phyloP scores from a whole-genome alignment of 1,140 invertebrate species.

The Caenorhabditis inopinata region DNA sequence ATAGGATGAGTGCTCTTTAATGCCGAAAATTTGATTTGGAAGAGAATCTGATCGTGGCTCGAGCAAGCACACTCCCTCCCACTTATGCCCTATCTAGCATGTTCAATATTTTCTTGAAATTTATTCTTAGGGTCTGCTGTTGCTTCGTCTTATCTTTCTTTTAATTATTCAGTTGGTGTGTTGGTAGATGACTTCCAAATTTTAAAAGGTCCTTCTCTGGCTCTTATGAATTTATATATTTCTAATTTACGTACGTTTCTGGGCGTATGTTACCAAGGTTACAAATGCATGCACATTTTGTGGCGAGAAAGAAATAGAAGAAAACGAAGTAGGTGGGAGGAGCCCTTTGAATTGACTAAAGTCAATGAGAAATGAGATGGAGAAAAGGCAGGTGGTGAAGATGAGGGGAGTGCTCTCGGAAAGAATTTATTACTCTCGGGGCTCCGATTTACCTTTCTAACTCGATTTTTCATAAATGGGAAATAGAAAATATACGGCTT shows the following conservation, averaged over 20 bases:
- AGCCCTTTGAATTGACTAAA: neutral
- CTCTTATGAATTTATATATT: neutral
- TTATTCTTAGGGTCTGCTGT: too few relatives aligned
- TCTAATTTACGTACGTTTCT: neutral
- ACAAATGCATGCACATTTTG: slow-evolving; percentile 30
- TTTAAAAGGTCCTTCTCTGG: neutral
- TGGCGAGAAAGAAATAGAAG: neutral
- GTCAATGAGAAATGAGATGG: neutral
- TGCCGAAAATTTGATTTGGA: neutral
- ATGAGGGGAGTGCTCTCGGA: neutral
- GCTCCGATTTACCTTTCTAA: neutral
- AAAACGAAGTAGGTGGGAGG: neutral
- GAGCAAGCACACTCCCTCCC: neutral
- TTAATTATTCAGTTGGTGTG: neutral
- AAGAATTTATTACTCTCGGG: slow-evolving; percentile 8
- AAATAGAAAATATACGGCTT: too few relatives aligned
- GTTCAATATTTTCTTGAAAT: neutral
- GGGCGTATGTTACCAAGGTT: slow-evolving; percentile 17
- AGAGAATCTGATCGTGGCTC: neutral
- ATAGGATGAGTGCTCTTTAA: slow-evolving; percentile 28
- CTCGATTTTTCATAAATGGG: too few relatives aligned
- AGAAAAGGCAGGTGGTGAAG: neutral
- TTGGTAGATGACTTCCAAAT: neutral
- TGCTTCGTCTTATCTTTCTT: too few relatives aligned
- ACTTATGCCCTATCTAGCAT: neutral